Evolutionary conservation across 2,797 vertebrate species (phyloP), one percentile per base, ranked within the genome.

Genomic region (Pseudochaenichthys georgianus): DNA sequence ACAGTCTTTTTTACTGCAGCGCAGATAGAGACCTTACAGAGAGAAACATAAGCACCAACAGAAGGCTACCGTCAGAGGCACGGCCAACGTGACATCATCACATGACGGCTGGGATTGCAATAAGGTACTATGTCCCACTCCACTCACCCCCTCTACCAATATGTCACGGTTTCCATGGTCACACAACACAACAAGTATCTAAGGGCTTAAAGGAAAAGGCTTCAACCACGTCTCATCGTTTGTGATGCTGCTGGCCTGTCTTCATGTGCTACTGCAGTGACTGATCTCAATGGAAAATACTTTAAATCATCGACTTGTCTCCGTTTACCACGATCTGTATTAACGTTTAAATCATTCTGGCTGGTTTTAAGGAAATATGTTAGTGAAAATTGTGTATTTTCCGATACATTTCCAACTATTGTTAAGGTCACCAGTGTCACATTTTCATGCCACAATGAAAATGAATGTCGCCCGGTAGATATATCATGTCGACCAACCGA

Each of bases 31-130:
- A 13, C 52, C 10, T 31, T 38, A 38, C 34, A 38, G 34, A 48
- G 23, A 64, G 59, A 41, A 64, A 19, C 21, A 21, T 52, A 64
- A 62, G 47, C 28, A 3, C 45, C 50, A 68, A 87, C 85, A 78
- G 89, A 84, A 77, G 78, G 61, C 80, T 62, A 42, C 79, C 80
- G 87, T 82, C 67, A 61, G 57, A 70, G 54, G 55, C 71, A 19
- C 12, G 46, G 73, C 60, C 61, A 70, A 43, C 55, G 80, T 86
- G 86, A 91, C 88, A 81, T 80, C 77, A 61, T 86, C 88, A 89
- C 84, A 90, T 90, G 89, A 92, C 85, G n/a, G 57, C 19, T 48
- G 60, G 77, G 82, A 88, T 67, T 85, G 73, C 62, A 73, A 87
- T 89, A 83, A 69, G 59, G 46, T 73, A 67, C 81, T 64, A 65